phyloP scores from a whole-genome alignment of 2,113 vertebrate species.

The Rynchops niger region DNA sequence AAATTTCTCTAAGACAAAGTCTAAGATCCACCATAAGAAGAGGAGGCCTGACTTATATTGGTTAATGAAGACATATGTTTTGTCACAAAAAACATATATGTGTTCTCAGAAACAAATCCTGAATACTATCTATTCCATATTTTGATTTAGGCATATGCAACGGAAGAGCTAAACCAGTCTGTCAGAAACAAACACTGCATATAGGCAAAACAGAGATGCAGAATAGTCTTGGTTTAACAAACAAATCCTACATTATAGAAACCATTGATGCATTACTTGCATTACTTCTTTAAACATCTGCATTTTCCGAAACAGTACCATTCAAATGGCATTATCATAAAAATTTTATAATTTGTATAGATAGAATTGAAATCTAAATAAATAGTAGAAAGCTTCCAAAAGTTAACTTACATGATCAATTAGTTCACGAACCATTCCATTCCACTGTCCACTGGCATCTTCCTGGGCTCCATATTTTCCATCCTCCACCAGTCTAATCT shows the following conservation, averaged over 20 bases:
- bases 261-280: background rate
- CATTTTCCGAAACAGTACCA: background rate
- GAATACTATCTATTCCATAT: background rate
- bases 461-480: conserved; percentile 96
- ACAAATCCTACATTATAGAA: background rate
- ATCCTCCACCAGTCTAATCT: conserved; percentile 92
- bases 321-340: background rate
- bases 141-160: background rate
- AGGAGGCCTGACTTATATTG: background rate
- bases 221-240: background rate
- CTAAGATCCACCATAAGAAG: background rate
- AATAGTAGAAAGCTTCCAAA: background rate
- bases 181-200: background rate
- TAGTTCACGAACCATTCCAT: conserved; percentile 95
- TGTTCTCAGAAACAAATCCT: background rate
- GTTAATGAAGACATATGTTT: background rate
- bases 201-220: background rate
- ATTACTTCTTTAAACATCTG: background rate
- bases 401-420: conserved; percentile 93
- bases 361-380: background rate
- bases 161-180: background rate
- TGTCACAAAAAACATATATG: background rate
- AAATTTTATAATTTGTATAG: background rate
- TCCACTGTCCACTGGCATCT: conserved; percentile 94
- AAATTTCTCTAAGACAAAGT: background rate